Conservation (phyloP, 2,888 invertebrate species). For the Neoscelio sp. region DNA sequence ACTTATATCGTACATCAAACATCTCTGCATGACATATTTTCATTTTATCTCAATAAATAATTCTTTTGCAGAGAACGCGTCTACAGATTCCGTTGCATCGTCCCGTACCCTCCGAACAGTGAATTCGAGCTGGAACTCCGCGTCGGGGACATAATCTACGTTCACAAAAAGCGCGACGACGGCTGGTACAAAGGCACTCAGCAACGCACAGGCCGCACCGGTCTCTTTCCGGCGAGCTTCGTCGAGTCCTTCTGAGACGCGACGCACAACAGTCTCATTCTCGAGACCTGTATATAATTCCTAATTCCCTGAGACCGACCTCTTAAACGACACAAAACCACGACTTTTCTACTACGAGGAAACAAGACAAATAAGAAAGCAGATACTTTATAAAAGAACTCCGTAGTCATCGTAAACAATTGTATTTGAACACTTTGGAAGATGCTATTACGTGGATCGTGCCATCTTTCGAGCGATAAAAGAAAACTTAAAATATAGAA, state of each 20-base stretch:
- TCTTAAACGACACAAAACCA: not conserved
- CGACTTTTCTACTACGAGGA: not conserved
- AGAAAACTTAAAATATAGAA: not conserved
- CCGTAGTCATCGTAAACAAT: not conserved
- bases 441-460: constrained; percentile 12
- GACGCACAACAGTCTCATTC: constrained; percentile 77
- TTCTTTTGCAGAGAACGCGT: constrained; percentile 76
- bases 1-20: too few species aligned
- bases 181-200: constrained; percentile 98
- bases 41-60: too few species aligned
- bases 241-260: constrained; percentile 88
- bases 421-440: not conserved
- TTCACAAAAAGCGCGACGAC: constrained; percentile 95
- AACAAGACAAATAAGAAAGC: constrained; percentile 5
- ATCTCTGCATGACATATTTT: too few species aligned
- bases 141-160: constrained; percentile 95
- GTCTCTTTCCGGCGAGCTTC: constrained; percentile 97
- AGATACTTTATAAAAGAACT: constrained; percentile 10
- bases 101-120: constrained; percentile 97
- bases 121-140: constrained; percentile 96
- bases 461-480: constrained; percentile 22
- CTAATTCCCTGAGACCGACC: not conserved
- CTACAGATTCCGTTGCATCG: constrained; percentile 93
- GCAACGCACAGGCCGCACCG: constrained; percentile 94
- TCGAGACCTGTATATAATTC: constrained; percentile 82